A percentile compares a stretch with the other conserved stretches of the same genome.
phyloP scores from a whole-genome alignment of 2,888 invertebrate species.

The Thereva nobilitata region DNA sequence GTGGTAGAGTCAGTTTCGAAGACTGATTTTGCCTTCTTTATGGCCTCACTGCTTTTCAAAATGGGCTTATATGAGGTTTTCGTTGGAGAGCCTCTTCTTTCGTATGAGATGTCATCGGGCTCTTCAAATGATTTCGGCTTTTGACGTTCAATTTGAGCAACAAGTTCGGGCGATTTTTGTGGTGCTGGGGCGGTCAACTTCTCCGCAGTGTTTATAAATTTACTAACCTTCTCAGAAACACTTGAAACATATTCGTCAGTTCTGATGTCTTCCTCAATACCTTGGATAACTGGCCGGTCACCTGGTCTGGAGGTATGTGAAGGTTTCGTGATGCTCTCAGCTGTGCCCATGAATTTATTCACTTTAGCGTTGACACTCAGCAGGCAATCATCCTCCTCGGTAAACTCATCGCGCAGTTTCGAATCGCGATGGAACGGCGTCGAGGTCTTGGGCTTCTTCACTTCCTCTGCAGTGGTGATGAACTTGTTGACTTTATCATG shows the following conservation, averaged over 20 bases:
- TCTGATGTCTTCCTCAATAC: slow-evolving; percentile 64
- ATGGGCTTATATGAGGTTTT: slow-evolving; percentile 44
- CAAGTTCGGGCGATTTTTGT: slow-evolving; percentile 59
- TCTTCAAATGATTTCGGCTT: slow-evolving; percentile 32
- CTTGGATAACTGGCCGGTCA: slow-evolving; percentile 61
- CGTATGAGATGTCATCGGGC: neutral
- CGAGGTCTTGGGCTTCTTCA: slow-evolving; percentile 56
- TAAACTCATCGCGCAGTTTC: slow-evolving; percentile 27
- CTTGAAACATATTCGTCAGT: slow-evolving; percentile 66
- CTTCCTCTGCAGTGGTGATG: slow-evolving; percentile 61
- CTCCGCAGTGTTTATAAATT: slow-evolving; percentile 67
- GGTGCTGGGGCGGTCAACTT: slow-evolving; percentile 58
- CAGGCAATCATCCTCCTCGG: slow-evolving; percentile 61
- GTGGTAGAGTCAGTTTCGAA: slow-evolving; percentile 61
- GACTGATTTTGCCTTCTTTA: slow-evolving; percentile 70
- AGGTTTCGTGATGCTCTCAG: slow-evolving; percentile 62
- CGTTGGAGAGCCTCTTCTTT: too few species aligned
- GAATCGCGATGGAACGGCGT: slow-evolving; percentile 52
- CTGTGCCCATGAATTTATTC: slow-evolving; percentile 66
- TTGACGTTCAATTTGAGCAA: slow-evolving; percentile 57
- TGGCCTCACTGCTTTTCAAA: slow-evolving; percentile 66
- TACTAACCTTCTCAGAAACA: slow-evolving; percentile 69
- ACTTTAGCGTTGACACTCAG: slow-evolving; percentile 70
- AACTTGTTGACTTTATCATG: slow-evolving; percentile 73
- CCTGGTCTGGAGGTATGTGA: slow-evolving; percentile 47